Evolutionary conservation across 2,113 vertebrate species (phyloP).

Genomic region (Xiphias gladius): DNA sequence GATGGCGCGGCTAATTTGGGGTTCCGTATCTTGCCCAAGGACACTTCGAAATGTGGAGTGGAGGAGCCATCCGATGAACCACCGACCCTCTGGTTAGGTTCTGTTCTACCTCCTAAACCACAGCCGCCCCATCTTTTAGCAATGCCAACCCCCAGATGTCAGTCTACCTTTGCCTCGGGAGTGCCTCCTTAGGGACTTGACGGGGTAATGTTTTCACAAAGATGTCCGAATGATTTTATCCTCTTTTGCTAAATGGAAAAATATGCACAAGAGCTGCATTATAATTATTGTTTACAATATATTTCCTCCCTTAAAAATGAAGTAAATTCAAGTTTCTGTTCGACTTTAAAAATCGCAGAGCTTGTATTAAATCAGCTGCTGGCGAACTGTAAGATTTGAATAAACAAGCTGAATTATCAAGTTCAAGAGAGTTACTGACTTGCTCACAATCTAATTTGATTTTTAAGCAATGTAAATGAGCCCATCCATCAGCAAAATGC

Average conservation of each 20-base stretch:
- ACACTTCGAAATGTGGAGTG: no score
- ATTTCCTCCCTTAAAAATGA: not conserved
- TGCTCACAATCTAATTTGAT: not conserved
- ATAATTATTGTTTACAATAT: not conserved
- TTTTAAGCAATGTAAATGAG: slow-evolving; percentile 32
- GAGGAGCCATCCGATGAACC: no score
- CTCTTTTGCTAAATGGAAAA: not conserved
- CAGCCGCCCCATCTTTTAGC: no score
- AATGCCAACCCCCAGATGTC: no score
- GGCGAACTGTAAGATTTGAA: not conserved
- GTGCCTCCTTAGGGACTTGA: no score
- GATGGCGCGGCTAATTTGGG: no score
- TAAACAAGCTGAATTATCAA: not conserved
- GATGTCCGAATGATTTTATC: not conserved
- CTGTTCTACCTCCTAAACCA: no score
- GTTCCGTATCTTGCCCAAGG: no score
- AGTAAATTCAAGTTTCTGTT: not conserved
- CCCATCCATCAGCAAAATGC: slow-evolving; percentile 38
- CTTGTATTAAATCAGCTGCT: not conserved
- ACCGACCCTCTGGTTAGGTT: no score
- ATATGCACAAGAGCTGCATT: not conserved
- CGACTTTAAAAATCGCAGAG: not conserved
- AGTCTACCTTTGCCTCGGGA: no score
- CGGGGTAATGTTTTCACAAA: not conserved
- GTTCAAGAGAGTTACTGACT: slow-evolving; percentile 13